Evolutionary conservation across 1,140 invertebrate species (phyloP).

Genomic region (Diprion similis): DNA sequence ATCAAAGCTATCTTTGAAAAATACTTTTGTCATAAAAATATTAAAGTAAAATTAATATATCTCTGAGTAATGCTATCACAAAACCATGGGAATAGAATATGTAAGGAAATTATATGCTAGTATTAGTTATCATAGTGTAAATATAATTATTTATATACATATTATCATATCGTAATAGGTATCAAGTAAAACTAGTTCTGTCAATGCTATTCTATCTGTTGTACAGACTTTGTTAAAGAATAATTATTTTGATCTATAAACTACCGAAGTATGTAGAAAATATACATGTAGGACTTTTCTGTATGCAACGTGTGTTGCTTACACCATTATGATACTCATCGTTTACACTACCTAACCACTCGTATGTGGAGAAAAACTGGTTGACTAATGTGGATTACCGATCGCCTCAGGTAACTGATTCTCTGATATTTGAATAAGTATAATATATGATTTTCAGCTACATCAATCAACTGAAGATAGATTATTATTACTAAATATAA

Average conservation of each 20-base stretch:
- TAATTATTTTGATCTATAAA: not conserved
- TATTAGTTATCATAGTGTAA: no score
- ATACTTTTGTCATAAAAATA: not conserved
- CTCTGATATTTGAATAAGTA: no score
- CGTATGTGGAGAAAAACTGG: not conserved
- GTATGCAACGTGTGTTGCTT: no score
- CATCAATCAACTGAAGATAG: not conserved
- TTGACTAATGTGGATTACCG: no score
- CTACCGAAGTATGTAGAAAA: not conserved
- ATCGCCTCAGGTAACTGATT: no score
- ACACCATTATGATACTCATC: not conserved
- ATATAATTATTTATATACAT: no score
- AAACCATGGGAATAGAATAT: slow-evolving; percentile 3
- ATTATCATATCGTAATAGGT: not conserved
- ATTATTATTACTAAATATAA: no score
- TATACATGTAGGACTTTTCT: not conserved
- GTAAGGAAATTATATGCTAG: not conserved
- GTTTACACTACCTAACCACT: not conserved
- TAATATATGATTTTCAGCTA: not conserved
- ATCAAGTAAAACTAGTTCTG: not conserved
- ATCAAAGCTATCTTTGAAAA: not conserved
- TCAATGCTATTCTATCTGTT: slow-evolving; percentile 4
- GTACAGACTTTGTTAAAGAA: not conserved
- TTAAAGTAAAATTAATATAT: not conserved
- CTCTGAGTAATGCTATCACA: slow-evolving; percentile 2